Base-by-base conservation (phyloP, 2,888 invertebrate genomes). In the Cabera pusaria region DNA sequence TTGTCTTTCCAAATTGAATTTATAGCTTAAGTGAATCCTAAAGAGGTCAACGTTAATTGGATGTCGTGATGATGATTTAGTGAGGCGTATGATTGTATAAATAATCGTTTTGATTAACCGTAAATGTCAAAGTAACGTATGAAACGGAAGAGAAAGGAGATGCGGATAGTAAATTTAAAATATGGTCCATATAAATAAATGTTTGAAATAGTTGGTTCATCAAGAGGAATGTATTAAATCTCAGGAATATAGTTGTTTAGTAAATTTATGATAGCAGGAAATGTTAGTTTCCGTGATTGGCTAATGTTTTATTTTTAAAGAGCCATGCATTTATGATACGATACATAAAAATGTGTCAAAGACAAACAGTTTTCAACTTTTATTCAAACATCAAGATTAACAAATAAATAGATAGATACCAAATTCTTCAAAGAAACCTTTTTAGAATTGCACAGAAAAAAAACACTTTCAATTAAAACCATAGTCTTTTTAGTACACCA, bases 41-140 rank as follows among this genome's bases (percentile, higher is more conserved):
- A 23, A 34, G 29, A 41, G 59, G 19, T 51, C 53, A 47, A 38
- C n/a, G 22, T 44, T 49, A 20, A 44, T 53, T 62, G 48, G 58
- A 19, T 44, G 20, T 29, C 41, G 22, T 27, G 40, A 25, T 51
- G 32, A 46, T 54, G 47, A 56, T 57, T 51, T 53, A 58, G 36
- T 45, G 23, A 27, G 43, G 36, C 49, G 55, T 61, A 39, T 52
- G 54, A 62, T 61, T 49, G 54, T 36, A 52, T 47, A 59, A 55
- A 49, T 61, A 53, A 63, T 61, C 50, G 52, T 52, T 39, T 51
- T 62, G 59, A 62, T 64, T 62, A 46, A 51, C 34, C 48, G 44
- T 49, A 44, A 54, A 55, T 48, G 37, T 37, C 33, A 35, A 44
- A 29, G 17, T 51, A 48, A 46, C 36, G 36, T 33, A 52, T 54